These are phyloP conservation scores for Mayetiola destructor DNA, from an alignment of 2,888 invertebrate species.

Conservation along the genomic window DNA sequence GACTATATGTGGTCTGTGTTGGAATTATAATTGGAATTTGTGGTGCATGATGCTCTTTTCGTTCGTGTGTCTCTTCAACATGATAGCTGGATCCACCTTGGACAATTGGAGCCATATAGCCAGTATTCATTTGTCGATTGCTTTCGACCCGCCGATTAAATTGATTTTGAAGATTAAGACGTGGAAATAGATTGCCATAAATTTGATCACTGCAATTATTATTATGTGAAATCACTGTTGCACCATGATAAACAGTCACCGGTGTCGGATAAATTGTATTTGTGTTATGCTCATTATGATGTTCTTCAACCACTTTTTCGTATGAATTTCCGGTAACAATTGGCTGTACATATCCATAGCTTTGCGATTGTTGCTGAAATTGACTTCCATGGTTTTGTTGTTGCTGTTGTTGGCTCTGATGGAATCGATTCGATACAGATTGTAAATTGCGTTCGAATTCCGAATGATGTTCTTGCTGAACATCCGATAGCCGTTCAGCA, in stretches of 20 bases:
- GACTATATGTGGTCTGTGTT: neutral
- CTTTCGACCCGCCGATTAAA: neutral
- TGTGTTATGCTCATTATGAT: neutral
- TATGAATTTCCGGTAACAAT: neutral
- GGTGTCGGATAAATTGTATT: neutral
- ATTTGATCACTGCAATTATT: conserved; percentile 2
- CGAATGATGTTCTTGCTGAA: conserved; percentile 18
- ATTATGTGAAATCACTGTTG: neutral
- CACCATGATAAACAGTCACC: neutral
- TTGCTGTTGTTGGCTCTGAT: conserved; percentile 13
- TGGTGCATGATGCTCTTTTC: neutral
- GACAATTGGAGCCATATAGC: neutral
- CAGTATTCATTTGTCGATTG: neutral
- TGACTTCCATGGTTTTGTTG: conserved; percentile 12
- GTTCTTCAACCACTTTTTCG: neutral
- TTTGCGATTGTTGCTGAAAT: conserved; percentile 11
- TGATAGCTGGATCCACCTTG: neutral
- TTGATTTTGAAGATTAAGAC: conserved; percentile 1
- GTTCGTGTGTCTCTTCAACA: neutral
- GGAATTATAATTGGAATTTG: neutral
- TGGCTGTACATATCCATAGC: neutral
- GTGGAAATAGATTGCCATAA: neutral
- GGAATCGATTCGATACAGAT: neutral
- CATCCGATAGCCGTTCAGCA: conserved; percentile 24
- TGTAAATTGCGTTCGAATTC: neutral